Conservation (phyloP, 2,113 vertebrate genomes). For the Corydoras maculifer region DNA sequence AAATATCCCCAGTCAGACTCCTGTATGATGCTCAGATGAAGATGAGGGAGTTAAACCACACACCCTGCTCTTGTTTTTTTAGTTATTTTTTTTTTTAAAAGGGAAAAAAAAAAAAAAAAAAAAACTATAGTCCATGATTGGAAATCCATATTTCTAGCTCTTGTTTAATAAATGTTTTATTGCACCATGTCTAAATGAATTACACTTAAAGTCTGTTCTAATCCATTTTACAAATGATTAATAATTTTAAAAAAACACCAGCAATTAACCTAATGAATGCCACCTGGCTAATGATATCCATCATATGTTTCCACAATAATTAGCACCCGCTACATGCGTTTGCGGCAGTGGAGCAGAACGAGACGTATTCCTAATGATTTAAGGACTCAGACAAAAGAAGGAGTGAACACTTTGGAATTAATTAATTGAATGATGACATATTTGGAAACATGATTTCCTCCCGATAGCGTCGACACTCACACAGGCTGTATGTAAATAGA, state of each 20-base stretch:
- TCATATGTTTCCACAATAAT: conserved; percentile 82
- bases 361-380: conserved; percentile 60
- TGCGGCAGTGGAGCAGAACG: conserved; percentile 57
- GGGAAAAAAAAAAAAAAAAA: no score
- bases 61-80: no score
- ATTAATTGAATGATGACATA: conserved; percentile 1
- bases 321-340: conserved; percentile 81
- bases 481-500: conserved; percentile 4
- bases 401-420: conserved; percentile 12
- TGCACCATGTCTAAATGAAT: background rate
- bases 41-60: no score
- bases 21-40: conserved; percentile 49
- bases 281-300: conserved; percentile 86
- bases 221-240: conserved; percentile 87
- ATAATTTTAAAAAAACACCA: conserved; percentile 81
- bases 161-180: background rate
- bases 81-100: no score
- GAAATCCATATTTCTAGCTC: background rate
- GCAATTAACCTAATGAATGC: conserved; percentile 86
- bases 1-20: conserved; percentile 63
- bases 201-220: background rate
- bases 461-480: background rate
- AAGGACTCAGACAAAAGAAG: conserved; percentile 23
- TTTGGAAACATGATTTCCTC: conserved; percentile 3
- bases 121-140: conserved; percentile 2